Conservation (phyloP, 2,888 invertebrate genomes). For the Icerya purchasi region DNA sequence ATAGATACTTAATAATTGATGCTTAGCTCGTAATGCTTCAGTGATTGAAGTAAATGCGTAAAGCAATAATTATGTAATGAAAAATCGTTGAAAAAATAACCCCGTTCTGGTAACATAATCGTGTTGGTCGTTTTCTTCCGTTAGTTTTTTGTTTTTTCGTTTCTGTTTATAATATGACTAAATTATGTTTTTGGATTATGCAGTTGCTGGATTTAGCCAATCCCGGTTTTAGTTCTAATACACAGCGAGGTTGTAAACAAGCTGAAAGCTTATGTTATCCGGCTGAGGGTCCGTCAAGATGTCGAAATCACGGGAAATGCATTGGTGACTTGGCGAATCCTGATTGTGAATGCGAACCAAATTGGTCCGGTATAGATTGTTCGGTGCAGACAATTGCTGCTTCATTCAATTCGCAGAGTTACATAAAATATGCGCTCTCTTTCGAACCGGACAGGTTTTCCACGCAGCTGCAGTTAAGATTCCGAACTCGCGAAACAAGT, state of each 20-base stretch:
- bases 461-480: slow-evolving; percentile 77
- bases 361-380: slow-evolving; percentile 81
- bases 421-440: slow-evolving; percentile 87
- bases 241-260: slow-evolving; percentile 74
- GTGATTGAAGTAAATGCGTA: too few relatives aligned
- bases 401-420: slow-evolving; percentile 80
- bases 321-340: slow-evolving; percentile 74
- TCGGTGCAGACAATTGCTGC: slow-evolving; percentile 68
- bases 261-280: slow-evolving; percentile 80
- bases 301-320: slow-evolving; percentile 74
- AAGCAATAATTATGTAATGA: too few relatives aligned
- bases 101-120: too few relatives aligned
- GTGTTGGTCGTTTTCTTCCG: too few relatives aligned
- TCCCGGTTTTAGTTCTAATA: slow-evolving; percentile 69
- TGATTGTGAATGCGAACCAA: slow-evolving; percentile 82
- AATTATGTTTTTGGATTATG: too few relatives aligned
- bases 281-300: slow-evolving; percentile 62
- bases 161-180: too few relatives aligned
- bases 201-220: slow-evolving; percentile 80
- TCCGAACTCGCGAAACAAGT: slow-evolving; percentile 78
- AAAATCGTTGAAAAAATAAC: too few relatives aligned
- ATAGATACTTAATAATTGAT: too few relatives aligned
- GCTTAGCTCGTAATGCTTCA: too few relatives aligned
- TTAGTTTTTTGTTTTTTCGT: too few relatives aligned
- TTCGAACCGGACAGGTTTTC: slow-evolving; percentile 83